Percentiles rank a stretch among this genome's conserved stretches.
Conservation (phyloP, 2,113 vertebrate genomes). For the Elanoides forficatus region DNA sequence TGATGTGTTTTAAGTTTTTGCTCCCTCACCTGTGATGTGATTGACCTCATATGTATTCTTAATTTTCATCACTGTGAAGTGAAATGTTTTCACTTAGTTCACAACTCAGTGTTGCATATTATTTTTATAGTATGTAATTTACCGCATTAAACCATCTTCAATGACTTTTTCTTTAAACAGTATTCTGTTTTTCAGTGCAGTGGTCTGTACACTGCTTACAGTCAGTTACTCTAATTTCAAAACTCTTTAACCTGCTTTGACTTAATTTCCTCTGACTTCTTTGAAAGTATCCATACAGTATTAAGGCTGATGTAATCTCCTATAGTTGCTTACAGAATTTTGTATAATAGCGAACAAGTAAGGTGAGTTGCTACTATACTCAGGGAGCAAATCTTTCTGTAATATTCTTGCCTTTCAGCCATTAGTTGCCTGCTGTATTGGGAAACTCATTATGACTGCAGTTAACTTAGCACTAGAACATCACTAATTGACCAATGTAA, state of each 20-base stretch:
- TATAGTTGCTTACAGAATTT: not conserved
- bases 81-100: not conserved
- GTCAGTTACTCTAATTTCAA: not conserved
- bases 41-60: not conserved
- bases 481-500: constrained; percentile 62
- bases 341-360: not conserved
- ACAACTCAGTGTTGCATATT: not conserved
- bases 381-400: not conserved
- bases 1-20: not conserved
- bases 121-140: not conserved
- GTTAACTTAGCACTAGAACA: constrained; percentile 49
- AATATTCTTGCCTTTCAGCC: not conserved
- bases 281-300: not conserved
- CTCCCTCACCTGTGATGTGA: not conserved
- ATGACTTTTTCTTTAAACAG: not conserved
- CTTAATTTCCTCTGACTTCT: not conserved
- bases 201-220: not conserved
- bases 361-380: not conserved
- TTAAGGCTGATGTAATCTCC: not conserved
- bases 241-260: not conserved
- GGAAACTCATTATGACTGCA: constrained; percentile 48
- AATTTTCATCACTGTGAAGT: not conserved
- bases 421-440: constrained; percentile 23
- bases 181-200: not conserved
- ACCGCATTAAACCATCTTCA: not conserved